phyloP scores from a whole-genome alignment of 2,888 invertebrate genomes.

The Eurytoma adleriae region DNA sequence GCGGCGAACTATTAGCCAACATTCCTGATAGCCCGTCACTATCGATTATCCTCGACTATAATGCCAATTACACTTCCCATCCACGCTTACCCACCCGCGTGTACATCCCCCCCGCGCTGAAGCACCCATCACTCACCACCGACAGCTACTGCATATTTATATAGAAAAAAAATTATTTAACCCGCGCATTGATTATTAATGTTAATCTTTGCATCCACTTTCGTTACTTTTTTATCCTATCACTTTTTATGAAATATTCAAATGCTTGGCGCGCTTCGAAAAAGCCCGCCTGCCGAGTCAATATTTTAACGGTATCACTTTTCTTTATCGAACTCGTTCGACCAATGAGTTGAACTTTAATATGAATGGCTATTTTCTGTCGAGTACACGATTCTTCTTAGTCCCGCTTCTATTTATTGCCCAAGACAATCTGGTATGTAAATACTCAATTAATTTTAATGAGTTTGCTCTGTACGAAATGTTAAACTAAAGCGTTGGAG shows the following conservation, averaged over 20 bases:
- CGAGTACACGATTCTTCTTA: too few relatives aligned
- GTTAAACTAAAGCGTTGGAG: too few relatives aligned
- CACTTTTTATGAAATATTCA: neutral
- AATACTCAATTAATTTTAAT: neutral
- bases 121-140: too few relatives aligned
- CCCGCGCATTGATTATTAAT: neutral
- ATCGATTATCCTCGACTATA: slow-evolving; percentile 60
- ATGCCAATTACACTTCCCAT: slow-evolving; percentile 57
- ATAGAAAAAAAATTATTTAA: too few relatives aligned
- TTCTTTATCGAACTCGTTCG: too few relatives aligned
- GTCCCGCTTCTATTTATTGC: too few relatives aligned
- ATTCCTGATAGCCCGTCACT: slow-evolving; percentile 58
- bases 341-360: too few relatives aligned
- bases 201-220: neutral
- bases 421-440: too few relatives aligned
- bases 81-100: slow-evolving; percentile 18
- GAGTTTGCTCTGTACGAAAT: neutral
- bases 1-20: slow-evolving; percentile 58
- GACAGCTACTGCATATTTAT: too few relatives aligned
- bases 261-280: neutral
- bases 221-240: neutral
- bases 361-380: too few relatives aligned
- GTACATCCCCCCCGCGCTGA: neutral
- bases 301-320: too few relatives aligned
- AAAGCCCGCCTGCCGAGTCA: too few relatives aligned